Evolutionary conservation across 2,888 invertebrate genomes (phyloP), one percentile per base, ranked within the genome.

Genomic region (Charanyca ferruginea): DNA sequence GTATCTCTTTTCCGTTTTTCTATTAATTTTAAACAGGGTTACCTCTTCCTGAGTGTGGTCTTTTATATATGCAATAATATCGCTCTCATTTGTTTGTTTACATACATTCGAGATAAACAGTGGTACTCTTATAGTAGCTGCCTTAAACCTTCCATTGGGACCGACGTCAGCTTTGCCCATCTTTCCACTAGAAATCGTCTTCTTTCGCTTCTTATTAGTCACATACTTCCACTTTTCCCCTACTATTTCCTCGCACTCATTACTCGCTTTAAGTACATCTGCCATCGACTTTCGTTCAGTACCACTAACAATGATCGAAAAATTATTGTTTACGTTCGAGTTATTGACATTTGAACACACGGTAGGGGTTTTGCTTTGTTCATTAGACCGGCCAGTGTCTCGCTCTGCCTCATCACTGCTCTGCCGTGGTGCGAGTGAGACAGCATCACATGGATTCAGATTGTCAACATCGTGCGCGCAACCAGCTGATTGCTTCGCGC

Each of bases 71-170:
- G 51, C 51, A 13, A 51, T 1, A 35, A 51, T 51, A 51, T 51
- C 35, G 35, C 51, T 51, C 35, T 51, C 35, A 51, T 51, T 1
- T 13, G 51, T 51, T 13, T 35, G 20, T 51, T 51, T 51, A 35
- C 13, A 13, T 22, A 51, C 51, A 35, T 51, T 51, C 5, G 35
- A 51, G 4, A 51, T 51, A 35, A 51, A 51, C 6, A 51, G 20
- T 25, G 51, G 51, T 35, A 51, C 5, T 35, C 20, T 51, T 9
- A 51, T 35, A 35, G 18, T 20, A 13, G 51, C 51, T 2, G 51
- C 51, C 8, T 51, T 51, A 35, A 51, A 51, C 13, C 35, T 51
- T 35, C 51, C 51, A 11, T 51, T 35, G 20, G 51, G 51, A 35
- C 51, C 51, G 20, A 51, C 6, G 8, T 51, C 35, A 20, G 51